Percentiles rank a stretch among this genome's conserved stretches.
phyloP scores from a whole-genome alignment of 2,888 invertebrate species.

The Lasioglossum zephyrum region DNA sequence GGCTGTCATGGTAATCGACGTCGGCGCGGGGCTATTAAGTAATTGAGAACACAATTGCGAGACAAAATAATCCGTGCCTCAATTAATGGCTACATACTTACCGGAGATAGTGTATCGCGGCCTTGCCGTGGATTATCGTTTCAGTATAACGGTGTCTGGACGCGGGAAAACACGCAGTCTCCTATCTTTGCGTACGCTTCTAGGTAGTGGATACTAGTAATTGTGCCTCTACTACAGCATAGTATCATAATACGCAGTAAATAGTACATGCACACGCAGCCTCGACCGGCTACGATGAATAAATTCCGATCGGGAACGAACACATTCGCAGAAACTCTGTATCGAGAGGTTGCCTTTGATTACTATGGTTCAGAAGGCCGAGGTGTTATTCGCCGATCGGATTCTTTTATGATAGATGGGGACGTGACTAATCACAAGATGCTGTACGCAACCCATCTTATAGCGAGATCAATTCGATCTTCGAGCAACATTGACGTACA shows the following conservation, averaged over 20 bases:
- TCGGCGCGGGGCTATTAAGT: slow-evolving; percentile 62
- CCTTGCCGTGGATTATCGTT: slow-evolving; percentile 36
- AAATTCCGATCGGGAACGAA: not conserved
- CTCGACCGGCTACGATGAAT: not conserved
- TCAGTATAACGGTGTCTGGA: slow-evolving; percentile 25
- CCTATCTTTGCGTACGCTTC: not conserved
- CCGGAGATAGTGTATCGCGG: slow-evolving; percentile 37
- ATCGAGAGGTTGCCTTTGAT: not conserved
- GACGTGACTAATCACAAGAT: not conserved
- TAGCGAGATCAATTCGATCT: not conserved
- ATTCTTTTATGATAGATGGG: not conserved
- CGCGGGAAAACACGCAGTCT: slow-evolving; percentile 13
- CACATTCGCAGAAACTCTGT: slow-evolving; percentile 13
- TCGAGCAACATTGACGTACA: too few species aligned
- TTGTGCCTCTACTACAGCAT: not conserved
- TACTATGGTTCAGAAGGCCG: not conserved
- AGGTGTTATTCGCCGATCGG: not conserved
- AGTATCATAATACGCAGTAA: not conserved
- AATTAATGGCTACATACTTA: slow-evolving; percentile 55
- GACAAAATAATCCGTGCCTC: slow-evolving; percentile 52
- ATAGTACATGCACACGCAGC: not conserved
- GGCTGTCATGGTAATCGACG: slow-evolving; percentile 55
- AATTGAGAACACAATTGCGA: slow-evolving; percentile 63
- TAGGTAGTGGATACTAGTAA: not conserved
- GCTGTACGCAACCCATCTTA: not conserved